Conservation (phyloP, 2,113 vertebrate genomes). For the Corynorhinus townsendii region DNA sequence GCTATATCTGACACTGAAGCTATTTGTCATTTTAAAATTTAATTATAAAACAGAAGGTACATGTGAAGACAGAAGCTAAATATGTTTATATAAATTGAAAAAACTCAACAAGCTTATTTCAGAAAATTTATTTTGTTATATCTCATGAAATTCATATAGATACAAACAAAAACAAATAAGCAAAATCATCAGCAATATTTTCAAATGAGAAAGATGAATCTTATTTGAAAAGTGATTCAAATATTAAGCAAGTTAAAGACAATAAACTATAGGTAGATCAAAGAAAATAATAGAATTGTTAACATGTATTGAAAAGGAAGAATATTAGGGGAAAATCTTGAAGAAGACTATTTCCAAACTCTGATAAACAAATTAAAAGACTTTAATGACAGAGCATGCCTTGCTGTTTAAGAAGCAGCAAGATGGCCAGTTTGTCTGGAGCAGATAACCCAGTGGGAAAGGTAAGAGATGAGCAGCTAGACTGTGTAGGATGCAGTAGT, state of each 20-base stretch:
- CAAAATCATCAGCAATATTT: neutral
- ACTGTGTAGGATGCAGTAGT: accelerated
- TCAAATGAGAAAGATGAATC: neutral
- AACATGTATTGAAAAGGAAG: neutral
- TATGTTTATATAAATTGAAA: neutral
- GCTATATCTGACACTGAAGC: neutral
- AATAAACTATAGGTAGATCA: neutral
- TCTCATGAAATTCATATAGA: neutral
- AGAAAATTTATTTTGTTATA: neutral
- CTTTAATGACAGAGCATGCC: neutral
- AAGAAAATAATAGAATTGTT: neutral
- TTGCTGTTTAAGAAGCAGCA: neutral
- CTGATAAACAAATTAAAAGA: neutral
- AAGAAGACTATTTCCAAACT: neutral
- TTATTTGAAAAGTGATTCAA: neutral
- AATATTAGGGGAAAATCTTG: neutral
- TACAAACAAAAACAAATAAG: neutral
- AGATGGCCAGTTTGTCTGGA: neutral
- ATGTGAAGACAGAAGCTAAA: neutral
- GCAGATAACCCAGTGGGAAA: neutral
- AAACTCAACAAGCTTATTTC: neutral
- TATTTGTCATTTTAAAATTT: neutral
- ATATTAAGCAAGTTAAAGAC: neutral
- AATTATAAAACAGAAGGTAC: neutral
- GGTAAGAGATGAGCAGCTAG: neutral